Evolutionary conservation across 2,888 invertebrate species (phyloP), one percentile per base, ranked within the genome.

Genomic region (Temnothorax rugatulus): DNA sequence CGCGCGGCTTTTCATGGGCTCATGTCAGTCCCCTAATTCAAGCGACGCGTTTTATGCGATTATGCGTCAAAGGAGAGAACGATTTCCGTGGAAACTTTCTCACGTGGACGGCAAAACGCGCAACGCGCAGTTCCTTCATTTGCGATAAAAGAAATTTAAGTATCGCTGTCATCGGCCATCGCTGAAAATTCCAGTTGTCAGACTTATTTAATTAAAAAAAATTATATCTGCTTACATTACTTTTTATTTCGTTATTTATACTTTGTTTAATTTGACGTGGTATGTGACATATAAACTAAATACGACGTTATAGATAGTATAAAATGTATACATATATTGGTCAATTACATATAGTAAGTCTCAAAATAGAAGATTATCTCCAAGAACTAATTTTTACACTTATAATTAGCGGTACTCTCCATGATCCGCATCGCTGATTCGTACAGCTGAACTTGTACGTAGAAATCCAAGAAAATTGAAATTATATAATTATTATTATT

Each of bases 61-160:
- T 84, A 81, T 71, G n/a, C 41, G 18, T 38, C 38, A 50, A 82
- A 73, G 54, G 57, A 74, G 59, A 73, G 73, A 82, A 74, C 59
- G 18, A 82, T 84, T 82, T 82, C 82, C 84, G 82, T 74, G 74
- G 82, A 76, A 84, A 84, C 74, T 82, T 84, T 84, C 82, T 57
- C 84, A 82, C 74, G 84, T 52, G 21, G 29, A 52, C 34, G 8
- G 25, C 66, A 34, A 77, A 77, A 54, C 25, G 21, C n/a, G 13
- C 4, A 2, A n/a, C 15, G 3, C 44, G 13, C 41, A 15, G 54
- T 61, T 44, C 11, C 50, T 64, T 69, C 44, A 47, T 54, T 41
- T 29, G 21, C 38, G 5, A 21, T 63, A n/a, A 47, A 75, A 47
- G 29, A 34, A 66, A 64, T 50, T 75, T 61, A 61, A 29, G 59